Conservation (phyloP, 2,888 invertebrate genomes). For the Lasioglossum zephyrum region DNA sequence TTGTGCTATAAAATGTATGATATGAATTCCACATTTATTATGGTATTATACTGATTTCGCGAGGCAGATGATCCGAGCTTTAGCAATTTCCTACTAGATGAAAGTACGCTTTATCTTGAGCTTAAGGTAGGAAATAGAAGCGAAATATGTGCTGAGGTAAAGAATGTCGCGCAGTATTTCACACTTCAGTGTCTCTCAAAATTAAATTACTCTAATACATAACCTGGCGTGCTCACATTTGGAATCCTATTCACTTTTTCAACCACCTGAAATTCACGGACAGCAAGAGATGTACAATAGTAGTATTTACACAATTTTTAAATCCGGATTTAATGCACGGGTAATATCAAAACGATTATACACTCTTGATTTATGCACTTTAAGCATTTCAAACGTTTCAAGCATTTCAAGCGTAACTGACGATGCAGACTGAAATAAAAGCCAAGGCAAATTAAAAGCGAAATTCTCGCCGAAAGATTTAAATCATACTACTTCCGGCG, state of each 20-base stretch:
- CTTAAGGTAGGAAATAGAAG: conserved; percentile 11
- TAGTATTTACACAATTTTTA: neutral
- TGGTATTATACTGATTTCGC: neutral
- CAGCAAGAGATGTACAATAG: too few species aligned
- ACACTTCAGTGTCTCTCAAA: conserved; percentile 11
- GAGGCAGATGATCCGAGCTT: neutral
- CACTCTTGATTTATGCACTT: neutral
- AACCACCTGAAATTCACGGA: neutral
- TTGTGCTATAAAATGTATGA: neutral
- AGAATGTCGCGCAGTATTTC: conserved; percentile 12
- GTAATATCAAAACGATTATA: neutral
- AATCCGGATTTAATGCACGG: neutral
- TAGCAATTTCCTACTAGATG: conserved; percentile 7
- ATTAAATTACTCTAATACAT: neutral
- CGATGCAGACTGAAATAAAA: neutral
- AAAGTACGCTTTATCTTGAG: conserved; percentile 9
- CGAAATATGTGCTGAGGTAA: conserved; percentile 11
- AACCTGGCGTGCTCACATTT: neutral
- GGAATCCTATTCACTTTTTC: neutral
- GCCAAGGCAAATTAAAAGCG: neutral
- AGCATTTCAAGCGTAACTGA: neutral
- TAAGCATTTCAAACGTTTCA: neutral
- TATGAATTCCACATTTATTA: neutral
- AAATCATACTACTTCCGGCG: too few species aligned
- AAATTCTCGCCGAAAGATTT: neutral